Conservation (phyloP, 2,113 vertebrate genomes). For the Turnix velox region DNA sequence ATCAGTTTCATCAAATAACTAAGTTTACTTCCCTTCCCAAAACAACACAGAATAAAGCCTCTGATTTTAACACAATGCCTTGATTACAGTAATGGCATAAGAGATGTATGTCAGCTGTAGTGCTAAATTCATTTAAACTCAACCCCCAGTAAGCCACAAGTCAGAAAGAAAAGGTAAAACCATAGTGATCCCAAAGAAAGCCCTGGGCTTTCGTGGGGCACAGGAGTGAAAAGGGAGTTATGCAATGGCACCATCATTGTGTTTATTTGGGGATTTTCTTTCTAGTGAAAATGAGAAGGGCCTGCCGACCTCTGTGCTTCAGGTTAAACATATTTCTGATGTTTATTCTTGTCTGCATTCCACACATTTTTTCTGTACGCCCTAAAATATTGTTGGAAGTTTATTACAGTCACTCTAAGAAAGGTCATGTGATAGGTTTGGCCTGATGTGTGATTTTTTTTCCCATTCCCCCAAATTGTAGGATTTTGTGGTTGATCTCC, state of each 20-base stretch:
- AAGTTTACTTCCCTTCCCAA: neutral
- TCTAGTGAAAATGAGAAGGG: neutral
- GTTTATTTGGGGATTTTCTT: slow-evolving; percentile 16
- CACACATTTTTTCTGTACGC: neutral
- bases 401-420: neutral
- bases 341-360: slow-evolving; percentile 57
- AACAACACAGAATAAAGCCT: neutral
- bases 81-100: neutral
- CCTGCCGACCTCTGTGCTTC: slow-evolving; percentile 20
- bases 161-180: neutral
- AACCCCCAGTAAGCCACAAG: neutral
- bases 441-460: neutral
- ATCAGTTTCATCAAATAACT: neutral
- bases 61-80: neutral
- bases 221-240: neutral
- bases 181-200: neutral
- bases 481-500: neutral
- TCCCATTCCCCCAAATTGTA: neutral
- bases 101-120: neutral
- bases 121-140: neutral
- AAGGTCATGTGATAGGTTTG: neutral
- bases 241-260: neutral
- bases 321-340: slow-evolving; percentile 34
- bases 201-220: neutral
- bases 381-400: slow-evolving; percentile 46